Base-by-base conservation (phyloP, 23 tunicate species). In the Trididemnum miniatum region DNA sequence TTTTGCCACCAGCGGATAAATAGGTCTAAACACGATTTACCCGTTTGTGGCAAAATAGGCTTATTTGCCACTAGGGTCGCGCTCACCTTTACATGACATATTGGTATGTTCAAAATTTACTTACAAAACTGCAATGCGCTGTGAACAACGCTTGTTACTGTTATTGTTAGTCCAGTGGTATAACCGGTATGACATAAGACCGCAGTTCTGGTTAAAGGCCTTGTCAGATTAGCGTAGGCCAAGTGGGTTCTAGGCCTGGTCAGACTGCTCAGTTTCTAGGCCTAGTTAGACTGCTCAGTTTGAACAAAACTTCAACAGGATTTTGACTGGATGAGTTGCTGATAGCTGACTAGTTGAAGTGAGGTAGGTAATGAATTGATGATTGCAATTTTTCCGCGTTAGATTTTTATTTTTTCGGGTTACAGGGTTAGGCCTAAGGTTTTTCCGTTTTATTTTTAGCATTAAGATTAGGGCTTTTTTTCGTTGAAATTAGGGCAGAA, bases 1-100 rank as follows among this genome's bases (percentile, higher is more conserved):
- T 62, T 62, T 62, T 62, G 67, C 67, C 67, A 62, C 67, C n/a
- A 62, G 67, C n/a, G 67, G 67, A 22, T 24, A 20, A 62, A 62
- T 62, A 62, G 15, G 54, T 15, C 54, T 44, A 7, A 44, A 44
- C 12, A 44, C 54, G 9, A 44, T 44, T 44, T 44, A 44, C 15
- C 54, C 54, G 54, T 44, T 44, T 44, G 54, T 44, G 54, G 54
- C 54, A 44, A 44, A 44, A 44, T 44, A 44, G 54, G 54, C 54
- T 15, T 44, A 7, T 44, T 44, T 44, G 54, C 54, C 54, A 44
- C 54, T 44, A 44, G 54, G 54, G 54, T 44, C 54, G 54, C 54
- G 54, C 54, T 44, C 54, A 44, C 54, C 54, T 44, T 44, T 15
- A 44, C 15, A n/a, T n/a, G n/a, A n/a, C n/a, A n/a, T n/a, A n/a